Evolutionary conservation across 2,888 invertebrate species (phyloP), one percentile per base, ranked within the genome.

Genomic region (Drosophila infuscata): DNA sequence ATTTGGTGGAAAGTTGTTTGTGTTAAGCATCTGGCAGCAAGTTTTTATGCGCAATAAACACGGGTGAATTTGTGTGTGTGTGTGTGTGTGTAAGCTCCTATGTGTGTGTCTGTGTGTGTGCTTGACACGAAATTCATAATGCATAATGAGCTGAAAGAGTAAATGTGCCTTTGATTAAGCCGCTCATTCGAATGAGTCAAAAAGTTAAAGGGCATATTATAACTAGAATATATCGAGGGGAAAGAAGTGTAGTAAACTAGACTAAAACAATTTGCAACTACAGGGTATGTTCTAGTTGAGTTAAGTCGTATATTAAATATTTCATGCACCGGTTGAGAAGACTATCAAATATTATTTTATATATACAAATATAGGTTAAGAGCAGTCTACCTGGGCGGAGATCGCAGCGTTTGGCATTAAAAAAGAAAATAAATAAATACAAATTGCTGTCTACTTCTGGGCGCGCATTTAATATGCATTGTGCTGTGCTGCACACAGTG

Each of bases 401-500:
- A 58, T 59, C 41, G 20, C 59, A 64, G 43, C 41, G 20, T 51
- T 60, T 38, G 43, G 32, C 5, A 12, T 48, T 60, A n/a, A 15
- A 46, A 52, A 48, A 38, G 32, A 9, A 46, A 60, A 76, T 70
- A 71, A 67, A 74, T 66, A 71, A 65, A 57, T 59, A 57, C 49
- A 71, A 70, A 76, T 48, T n/a, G 62, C 87, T 70, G 79, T 79
- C 84, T 83, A 70, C 89, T 84, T 83, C 74, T 70, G 59, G 46
- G 73, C 70, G 67, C 41, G 52, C 43, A 62, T 70, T 74, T 74
- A 79, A 74, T 79, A 77, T 79, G 62, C 75, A 70, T 77, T 61
- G 33, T 56, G 76, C 29, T 54, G 67, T 25, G 25, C 25, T 25
- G 25, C 25, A 25, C 72, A 58, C 53, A 48, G 35, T 63, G 59